Percentiles rank a stretch among this genome's conserved stretches.
Evolutionary conservation across 2,888 invertebrate genomes (phyloP).

Genomic region (Carcina quercana): DNA sequence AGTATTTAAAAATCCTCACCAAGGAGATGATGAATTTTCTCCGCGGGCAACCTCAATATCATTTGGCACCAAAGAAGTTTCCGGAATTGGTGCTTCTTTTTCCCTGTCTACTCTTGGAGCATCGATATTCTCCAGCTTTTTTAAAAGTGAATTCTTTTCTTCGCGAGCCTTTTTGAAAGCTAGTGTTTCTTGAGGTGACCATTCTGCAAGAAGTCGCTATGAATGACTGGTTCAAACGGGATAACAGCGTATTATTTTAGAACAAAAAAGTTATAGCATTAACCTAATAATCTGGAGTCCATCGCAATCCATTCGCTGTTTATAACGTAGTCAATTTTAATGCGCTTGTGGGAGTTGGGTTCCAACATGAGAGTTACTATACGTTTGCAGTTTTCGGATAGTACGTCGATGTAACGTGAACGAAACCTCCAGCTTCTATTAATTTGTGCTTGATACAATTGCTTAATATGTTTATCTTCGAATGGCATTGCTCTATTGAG

Average conservation of each 20-base stretch:
- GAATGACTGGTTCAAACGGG: not conserved
- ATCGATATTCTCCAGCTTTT: slow-evolving; percentile 26
- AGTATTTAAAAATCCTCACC: too few species aligned
- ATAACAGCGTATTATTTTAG: not conserved
- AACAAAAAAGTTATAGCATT: slow-evolving; percentile 2
- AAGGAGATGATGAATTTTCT: slow-evolving; percentile 34
- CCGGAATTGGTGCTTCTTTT: slow-evolving; percentile 20
- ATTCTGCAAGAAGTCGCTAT: slow-evolving; percentile 30
- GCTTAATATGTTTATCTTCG: slow-evolving; percentile 83
- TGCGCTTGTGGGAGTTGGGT: slow-evolving; percentile 76
- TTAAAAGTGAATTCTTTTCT: slow-evolving; percentile 35
- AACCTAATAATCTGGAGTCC: slow-evolving; percentile 73
- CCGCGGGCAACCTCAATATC: slow-evolving; percentile 22
- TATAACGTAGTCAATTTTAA: slow-evolving; percentile 74
- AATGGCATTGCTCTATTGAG: slow-evolving; percentile 89
- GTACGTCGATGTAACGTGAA: slow-evolving; percentile 71
- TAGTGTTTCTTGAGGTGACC: slow-evolving; percentile 52
- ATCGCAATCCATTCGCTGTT: slow-evolving; percentile 77
- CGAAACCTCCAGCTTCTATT: slow-evolving; percentile 80
- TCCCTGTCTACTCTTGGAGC: slow-evolving; percentile 14
- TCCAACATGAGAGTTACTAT: slow-evolving; percentile 78
- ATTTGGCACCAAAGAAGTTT: slow-evolving; percentile 36
- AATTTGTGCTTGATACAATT: slow-evolving; percentile 76
- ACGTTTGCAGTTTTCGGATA: slow-evolving; percentile 77
- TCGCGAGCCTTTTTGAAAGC: slow-evolving; percentile 57